phyloP scores from a whole-genome alignment of 1,140 invertebrate species.

The Cyclargus thomasi region DNA sequence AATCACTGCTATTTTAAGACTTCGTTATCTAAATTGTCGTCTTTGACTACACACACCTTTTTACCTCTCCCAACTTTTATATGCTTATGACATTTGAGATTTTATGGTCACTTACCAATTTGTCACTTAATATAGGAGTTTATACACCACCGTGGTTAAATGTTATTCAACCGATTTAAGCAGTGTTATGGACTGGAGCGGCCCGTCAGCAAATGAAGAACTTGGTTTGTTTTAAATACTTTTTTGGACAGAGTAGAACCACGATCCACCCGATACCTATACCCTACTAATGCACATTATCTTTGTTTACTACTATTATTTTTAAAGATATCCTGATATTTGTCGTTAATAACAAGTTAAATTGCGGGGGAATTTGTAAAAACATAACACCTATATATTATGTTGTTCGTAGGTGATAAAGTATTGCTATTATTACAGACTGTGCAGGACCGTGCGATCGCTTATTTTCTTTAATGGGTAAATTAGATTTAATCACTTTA shows the following conservation, averaged over 20 bases:
- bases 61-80: not conserved
- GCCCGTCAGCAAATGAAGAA: not conserved
- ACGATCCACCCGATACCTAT: not conserved
- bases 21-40: not conserved
- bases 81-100: not conserved
- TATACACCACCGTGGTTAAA: not conserved
- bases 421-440: constrained; percentile 21
- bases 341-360: not conserved
- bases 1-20: not conserved
- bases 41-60: not conserved
- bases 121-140: not conserved
- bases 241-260: constrained; percentile 4
- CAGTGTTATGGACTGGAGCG: not conserved
- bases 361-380: not conserved
- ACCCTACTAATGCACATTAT: constrained; percentile 6
- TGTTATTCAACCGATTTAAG: not conserved
- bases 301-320: constrained; percentile 13
- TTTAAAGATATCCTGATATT: constrained; percentile 15
- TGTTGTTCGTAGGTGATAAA: not conserved
- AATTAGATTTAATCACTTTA: constrained; percentile 14
- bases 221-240: constrained; percentile 18
- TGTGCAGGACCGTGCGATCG: constrained; percentile 14
- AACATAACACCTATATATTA: not conserved
- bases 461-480: constrained; percentile 10
- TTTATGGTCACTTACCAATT: not conserved